Conservation (phyloP, 1,140 invertebrate genomes). For the Leptopilina boulardi region DNA sequence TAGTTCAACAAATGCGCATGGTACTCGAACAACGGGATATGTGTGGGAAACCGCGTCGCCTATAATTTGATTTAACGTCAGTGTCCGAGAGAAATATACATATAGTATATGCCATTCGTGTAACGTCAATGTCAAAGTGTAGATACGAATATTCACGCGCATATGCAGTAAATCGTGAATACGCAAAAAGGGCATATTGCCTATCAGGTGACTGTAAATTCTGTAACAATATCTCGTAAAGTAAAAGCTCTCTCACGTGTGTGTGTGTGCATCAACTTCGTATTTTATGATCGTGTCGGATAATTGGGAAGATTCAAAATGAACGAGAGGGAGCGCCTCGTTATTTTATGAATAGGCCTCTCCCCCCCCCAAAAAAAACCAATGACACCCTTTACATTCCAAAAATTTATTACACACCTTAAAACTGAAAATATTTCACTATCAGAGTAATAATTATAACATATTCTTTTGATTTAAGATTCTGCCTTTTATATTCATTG, state of each 20-base stretch:
- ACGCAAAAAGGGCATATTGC: constrained; percentile 33
- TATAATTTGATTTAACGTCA: constrained; percentile 33
- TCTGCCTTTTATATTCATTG: too few species aligned
- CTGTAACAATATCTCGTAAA: constrained; percentile 44
- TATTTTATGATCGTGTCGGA: constrained; percentile 14
- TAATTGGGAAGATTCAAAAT: constrained; percentile 31
- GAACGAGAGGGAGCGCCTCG: not conserved
- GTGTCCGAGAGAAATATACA: constrained; percentile 24
- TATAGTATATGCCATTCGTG: constrained; percentile 42
- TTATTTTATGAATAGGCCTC: constrained; percentile 15
- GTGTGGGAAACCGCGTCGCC: constrained; percentile 23
- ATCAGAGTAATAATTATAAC: too few species aligned
- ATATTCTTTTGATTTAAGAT: too few species aligned
- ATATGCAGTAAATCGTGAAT: constrained; percentile 43
- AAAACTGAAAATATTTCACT: not conserved
- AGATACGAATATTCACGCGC: constrained; percentile 44
- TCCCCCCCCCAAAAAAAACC: not conserved
- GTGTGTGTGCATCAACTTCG: not conserved
- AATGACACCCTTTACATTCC: not conserved
- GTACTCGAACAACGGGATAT: constrained; percentile 7
- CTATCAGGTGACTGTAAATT: constrained; percentile 46
- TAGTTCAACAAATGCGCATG: constrained; percentile 20
- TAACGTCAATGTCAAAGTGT: constrained; percentile 41
- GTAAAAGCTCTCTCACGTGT: constrained; percentile 40
- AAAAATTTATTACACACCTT: not conserved